phyloP scores from a whole-genome alignment of 2,888 invertebrate genomes.

The Diarsia rubi region DNA sequence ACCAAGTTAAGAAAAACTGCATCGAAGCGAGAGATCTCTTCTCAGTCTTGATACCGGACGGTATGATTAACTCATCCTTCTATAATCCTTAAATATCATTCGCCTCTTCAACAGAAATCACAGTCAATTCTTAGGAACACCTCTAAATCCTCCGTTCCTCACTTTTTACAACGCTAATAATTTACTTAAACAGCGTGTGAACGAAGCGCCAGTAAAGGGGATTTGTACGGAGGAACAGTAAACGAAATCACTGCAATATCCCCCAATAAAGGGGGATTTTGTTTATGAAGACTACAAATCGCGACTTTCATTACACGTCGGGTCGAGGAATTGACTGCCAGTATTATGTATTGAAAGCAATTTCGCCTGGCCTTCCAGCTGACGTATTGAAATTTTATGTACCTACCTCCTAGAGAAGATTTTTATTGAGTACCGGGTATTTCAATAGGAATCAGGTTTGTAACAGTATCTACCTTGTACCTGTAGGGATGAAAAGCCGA shows the following conservation, averaged over 20 bases:
- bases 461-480: not conserved
- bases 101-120: not conserved
- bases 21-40: not conserved
- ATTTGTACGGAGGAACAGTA: constrained; percentile 66
- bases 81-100: constrained; percentile 2
- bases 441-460: constrained; percentile 2
- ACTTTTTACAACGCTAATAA: constrained; percentile 58
- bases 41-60: not conserved
- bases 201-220: constrained; percentile 56
- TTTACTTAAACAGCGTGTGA: constrained; percentile 65
- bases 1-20: not conserved
- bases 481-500: not conserved
- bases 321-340: constrained; percentile 83
- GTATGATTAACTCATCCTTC: not conserved
- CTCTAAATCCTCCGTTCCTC: constrained; percentile 37
- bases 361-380: constrained; percentile 75
- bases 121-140: constrained; percentile 26
- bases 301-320: constrained; percentile 81
- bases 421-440: constrained; percentile 42
- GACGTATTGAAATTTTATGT: constrained; percentile 61
- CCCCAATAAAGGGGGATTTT: constrained; percentile 87
- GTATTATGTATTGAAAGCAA: constrained; percentile 86
- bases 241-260: constrained; percentile 85
- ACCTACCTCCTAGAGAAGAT: constrained; percentile 30
- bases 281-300: constrained; percentile 89